Evolutionary conservation across 2,888 invertebrate species (phyloP), one percentile per base, ranked within the genome.

Genomic region (Pachymerium ferrugineum): DNA sequence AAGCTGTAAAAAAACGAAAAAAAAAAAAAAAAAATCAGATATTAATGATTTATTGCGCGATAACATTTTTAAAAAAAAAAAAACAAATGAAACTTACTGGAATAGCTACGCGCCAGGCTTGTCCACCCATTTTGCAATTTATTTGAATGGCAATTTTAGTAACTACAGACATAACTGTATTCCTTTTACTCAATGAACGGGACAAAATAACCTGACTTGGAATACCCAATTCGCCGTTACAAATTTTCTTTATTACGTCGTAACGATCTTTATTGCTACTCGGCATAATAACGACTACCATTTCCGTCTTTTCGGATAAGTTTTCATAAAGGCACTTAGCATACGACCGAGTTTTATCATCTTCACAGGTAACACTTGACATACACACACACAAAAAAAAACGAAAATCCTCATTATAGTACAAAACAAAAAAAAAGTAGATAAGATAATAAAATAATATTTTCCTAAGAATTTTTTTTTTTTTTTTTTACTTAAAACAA

Each of bases 91-190:
- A 72, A 71, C 62, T 71, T 3, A 74, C 74, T 0, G 93, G 92
- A 33, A 92, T 85, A 0, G 87, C 85, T 0, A 94, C 86, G 0
- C 87, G 84, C 96, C 96, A 97, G 0, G 95, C 92, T 0, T 91
- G 89, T 0, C 96, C 97, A 19, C 96, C 95, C 33, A 97, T 82
- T 84, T 97, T 98, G 79, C 94, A 93, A 81, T 93, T 93, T 78
- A 98, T 87, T 81, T 98, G 97, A 16, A 97, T 91, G 0, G 91
- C 92, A 0, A 97, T 88, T 84, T 97, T 97, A 0, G 94, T 94
- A 0, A 92, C 93, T 62, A 97, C 90, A 0, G 92, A 90, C 88
- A 90, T 88, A 76, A 83, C 78, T 78, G 81, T 82, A 71, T 82
- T 80, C 76, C 81, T 80, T 29, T 75, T 74, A 0, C 54, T 75